These are phyloP conservation scores for Picus viridis DNA, from an alignment of 2,797 vertebrate species.

Conservation along the genomic window DNA sequence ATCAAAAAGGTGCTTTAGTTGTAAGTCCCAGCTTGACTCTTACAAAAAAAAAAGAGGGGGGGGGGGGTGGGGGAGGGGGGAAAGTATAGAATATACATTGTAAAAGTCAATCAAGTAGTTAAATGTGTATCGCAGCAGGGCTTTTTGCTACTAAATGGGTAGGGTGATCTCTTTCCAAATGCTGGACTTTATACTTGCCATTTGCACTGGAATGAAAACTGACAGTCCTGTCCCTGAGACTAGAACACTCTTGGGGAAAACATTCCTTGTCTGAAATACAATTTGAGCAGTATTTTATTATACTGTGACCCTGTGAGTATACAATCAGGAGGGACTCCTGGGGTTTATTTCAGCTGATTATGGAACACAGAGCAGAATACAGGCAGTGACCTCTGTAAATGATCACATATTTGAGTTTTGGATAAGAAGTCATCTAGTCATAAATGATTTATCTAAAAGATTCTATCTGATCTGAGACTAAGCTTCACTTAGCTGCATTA, in stretches of 20 bases:
- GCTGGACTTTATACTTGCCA: constrained; percentile 38
- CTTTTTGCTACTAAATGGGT: not conserved
- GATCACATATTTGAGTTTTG: constrained; percentile 71
- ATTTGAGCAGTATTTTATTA: constrained; percentile 62
- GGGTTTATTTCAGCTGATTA: constrained; percentile 67
- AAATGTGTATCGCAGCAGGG: constrained; percentile 11
- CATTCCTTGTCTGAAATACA: constrained; percentile 49
- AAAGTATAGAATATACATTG: not conserved
- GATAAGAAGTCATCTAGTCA: constrained; percentile 65
- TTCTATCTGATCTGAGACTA: constrained; percentile 62
- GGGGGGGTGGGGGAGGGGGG: no score
- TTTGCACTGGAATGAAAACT: constrained; percentile 27
- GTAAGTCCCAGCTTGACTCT: not conserved
- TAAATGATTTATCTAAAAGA: constrained; percentile 66
- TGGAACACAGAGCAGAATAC: constrained; percentile 52
- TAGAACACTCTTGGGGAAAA: constrained; percentile 13
- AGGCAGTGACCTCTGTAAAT: constrained; percentile 72
- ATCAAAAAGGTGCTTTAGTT: not conserved
- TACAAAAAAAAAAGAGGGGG: not conserved
- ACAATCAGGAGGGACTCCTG: constrained; percentile 47
- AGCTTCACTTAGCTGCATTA: constrained; percentile 43
- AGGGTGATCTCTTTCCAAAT: constrained; percentile 35
- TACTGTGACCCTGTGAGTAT: constrained; percentile 60
- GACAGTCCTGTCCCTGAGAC: constrained; percentile 21
- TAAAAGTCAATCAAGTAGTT: constrained; percentile 17